These are phyloP conservation scores for Thelaira solivaga DNA, from an alignment of 2,888 invertebrate genomes.

Conservation along the genomic window DNA sequence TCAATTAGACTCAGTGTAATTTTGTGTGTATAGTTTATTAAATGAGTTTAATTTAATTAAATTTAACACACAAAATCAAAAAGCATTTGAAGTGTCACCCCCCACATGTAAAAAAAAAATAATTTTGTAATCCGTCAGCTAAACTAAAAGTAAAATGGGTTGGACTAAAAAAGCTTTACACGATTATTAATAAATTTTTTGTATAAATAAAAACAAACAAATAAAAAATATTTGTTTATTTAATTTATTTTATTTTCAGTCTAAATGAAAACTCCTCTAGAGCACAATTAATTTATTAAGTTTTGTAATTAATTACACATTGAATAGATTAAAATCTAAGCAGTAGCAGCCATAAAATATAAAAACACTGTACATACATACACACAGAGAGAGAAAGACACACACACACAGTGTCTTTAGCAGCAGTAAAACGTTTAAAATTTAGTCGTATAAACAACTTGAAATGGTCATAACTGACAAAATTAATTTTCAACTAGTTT, in stretches of 20 bases:
- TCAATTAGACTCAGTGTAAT: no score
- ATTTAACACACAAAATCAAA: no score
- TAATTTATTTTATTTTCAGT: no score
- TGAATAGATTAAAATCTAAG: conserved; percentile 41
- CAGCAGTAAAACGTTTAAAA: conserved; percentile 18
- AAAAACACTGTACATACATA: no score
- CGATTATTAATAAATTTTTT: conserved; percentile 16
- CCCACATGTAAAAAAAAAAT: no score
- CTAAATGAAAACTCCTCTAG: conserved; percentile 39
- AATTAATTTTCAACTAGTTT: conserved; percentile 38
- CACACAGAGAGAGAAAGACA: no score
- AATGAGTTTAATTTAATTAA: no score
- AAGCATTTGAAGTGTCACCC: no score
- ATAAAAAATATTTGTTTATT: conserved; percentile 2
- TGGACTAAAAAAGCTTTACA: conserved; percentile 13
- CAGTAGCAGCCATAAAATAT: background rate
- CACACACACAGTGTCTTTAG: background rate
- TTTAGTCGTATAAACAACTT: conserved; percentile 28
- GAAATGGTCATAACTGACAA: conserved; percentile 45
- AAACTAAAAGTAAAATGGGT: background rate
- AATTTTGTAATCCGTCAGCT: no score
- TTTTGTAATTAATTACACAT: conserved; percentile 40
- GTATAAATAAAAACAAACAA: background rate
- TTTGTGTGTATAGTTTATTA: no score
- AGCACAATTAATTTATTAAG: conserved; percentile 37